Conservation (phyloP, 2,113 vertebrate species). For the Urocynchramus pylzowi region DNA sequence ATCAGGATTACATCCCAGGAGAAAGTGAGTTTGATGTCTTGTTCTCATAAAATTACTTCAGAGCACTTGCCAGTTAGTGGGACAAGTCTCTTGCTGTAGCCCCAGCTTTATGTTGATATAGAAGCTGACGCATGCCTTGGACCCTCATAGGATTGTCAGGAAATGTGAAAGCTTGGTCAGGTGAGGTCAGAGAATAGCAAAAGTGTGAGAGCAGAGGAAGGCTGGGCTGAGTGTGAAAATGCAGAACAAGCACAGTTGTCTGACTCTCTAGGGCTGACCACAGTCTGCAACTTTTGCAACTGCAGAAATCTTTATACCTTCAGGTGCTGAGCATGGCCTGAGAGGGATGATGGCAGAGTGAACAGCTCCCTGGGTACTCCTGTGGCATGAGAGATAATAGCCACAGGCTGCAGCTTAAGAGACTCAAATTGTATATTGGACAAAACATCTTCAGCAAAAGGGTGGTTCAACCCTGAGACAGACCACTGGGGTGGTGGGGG, state of each 20-base stretch:
- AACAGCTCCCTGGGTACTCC: background rate
- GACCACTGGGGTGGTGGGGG: background rate
- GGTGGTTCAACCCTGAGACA: background rate
- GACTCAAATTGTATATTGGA: background rate
- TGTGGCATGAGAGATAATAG: background rate
- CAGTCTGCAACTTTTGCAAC: background rate
- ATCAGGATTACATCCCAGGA: conserved; percentile 93
- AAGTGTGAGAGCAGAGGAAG: background rate
- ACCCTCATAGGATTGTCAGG: background rate
- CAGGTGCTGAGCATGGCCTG: background rate
- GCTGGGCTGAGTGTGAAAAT: background rate
- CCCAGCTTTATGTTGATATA: background rate
- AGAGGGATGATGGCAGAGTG: background rate
- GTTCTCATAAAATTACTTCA: background rate
- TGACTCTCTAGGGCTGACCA: background rate
- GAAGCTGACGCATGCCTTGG: background rate
- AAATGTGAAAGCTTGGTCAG: background rate
- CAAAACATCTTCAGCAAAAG: background rate
- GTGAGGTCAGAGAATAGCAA: background rate
- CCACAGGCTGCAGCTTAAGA: background rate
- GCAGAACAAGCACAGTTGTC: background rate
- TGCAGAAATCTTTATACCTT: background rate
- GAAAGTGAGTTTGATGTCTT: conserved; percentile 84
- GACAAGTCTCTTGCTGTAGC: background rate
- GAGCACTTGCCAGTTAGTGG: background rate